Conservation (phyloP, 2,888 invertebrate species). For the Scaeva pyrastri region DNA sequence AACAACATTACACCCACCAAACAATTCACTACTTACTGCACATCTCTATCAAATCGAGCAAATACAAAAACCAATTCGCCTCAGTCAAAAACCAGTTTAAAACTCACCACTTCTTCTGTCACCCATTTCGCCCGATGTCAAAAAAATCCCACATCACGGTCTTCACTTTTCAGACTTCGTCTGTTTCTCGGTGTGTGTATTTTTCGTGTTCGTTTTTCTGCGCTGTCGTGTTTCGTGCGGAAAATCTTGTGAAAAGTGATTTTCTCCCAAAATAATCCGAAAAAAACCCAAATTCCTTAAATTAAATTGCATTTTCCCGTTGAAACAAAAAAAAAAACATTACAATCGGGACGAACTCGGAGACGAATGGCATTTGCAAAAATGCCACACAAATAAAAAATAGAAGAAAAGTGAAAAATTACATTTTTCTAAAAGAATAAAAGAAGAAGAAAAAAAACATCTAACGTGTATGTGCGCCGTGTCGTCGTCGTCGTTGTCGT, state of each 20-base stretch:
- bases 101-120: conserved; percentile 63
- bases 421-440: conserved; percentile 29
- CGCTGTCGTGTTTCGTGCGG: conserved; percentile 74
- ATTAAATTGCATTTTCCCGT: conserved; percentile 4
- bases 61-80: conserved; percentile 6
- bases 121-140: conserved; percentile 47
- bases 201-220: conserved; percentile 57
- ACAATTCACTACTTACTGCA: background rate
- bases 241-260: conserved; percentile 63
- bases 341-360: conserved; percentile 23
- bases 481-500: conserved; percentile 11
- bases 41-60: background rate
- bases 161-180: conserved; percentile 41
- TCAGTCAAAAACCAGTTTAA: background rate
- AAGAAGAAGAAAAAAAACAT: conserved; percentile 28
- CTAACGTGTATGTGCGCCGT: conserved; percentile 51
- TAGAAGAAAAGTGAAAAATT: conserved; percentile 49
- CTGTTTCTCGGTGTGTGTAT: conserved; percentile 52
- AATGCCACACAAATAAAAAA: conserved; percentile 67
- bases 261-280: conserved; percentile 38
- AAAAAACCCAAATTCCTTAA: conserved; percentile 31
- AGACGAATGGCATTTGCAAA: conserved; percentile 55
- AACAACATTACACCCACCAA: background rate
- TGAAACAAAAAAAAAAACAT: conserved; percentile 7
- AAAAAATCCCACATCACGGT: conserved; percentile 13